Percentiles rank a stretch among this genome's conserved stretches.
phyloP scores from a whole-genome alignment of 1,140 invertebrate genomes.

The Alviniconcha marisindica region DNA sequence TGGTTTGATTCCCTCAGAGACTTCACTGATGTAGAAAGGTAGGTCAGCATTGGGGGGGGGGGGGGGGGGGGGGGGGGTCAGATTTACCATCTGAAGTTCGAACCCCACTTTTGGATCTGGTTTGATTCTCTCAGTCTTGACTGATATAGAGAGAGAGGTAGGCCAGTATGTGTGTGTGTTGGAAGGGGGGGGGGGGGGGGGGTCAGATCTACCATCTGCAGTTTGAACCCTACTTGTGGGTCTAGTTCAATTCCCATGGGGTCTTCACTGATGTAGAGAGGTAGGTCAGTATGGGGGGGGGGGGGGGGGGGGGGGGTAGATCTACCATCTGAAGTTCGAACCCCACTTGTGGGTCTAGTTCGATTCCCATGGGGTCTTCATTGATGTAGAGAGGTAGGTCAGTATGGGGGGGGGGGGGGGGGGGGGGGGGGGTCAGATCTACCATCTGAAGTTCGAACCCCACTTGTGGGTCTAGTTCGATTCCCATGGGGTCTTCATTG shows the following conservation, averaged over 20 bases:
- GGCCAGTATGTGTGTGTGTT: not conserved
- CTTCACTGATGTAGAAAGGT: slow-evolving; percentile 93
- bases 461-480: slow-evolving; percentile 95
- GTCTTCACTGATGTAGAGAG: slow-evolving; percentile 94
- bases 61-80: too few relatives aligned
- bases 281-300: too few relatives aligned
- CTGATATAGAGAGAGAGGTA: too few relatives aligned
- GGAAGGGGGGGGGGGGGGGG: too few relatives aligned
- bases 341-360: slow-evolving; percentile 94
- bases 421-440: slow-evolving; percentile 83
- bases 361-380: slow-evolving; percentile 89
- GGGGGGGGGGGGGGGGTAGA: slow-evolving; percentile 78
- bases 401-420: not conserved
- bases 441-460: slow-evolving; percentile 89
- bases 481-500: slow-evolving; percentile 91
- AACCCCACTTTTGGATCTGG: not conserved
- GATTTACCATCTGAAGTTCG: too few relatives aligned
- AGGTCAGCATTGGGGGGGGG: too few relatives aligned
- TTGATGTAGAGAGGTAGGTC: slow-evolving; percentile 90
- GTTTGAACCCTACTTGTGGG: slow-evolving; percentile 89
- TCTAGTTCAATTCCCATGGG: slow-evolving; percentile 94
- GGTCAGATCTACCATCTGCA: slow-evolving; percentile 89
- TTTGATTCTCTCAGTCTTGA: not conserved
- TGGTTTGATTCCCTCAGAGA: slow-evolving; percentile 95
- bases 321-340: slow-evolving; percentile 92